phyloP scores from a whole-genome alignment of 2,888 invertebrate genomes.

The Idaea biselata region DNA sequence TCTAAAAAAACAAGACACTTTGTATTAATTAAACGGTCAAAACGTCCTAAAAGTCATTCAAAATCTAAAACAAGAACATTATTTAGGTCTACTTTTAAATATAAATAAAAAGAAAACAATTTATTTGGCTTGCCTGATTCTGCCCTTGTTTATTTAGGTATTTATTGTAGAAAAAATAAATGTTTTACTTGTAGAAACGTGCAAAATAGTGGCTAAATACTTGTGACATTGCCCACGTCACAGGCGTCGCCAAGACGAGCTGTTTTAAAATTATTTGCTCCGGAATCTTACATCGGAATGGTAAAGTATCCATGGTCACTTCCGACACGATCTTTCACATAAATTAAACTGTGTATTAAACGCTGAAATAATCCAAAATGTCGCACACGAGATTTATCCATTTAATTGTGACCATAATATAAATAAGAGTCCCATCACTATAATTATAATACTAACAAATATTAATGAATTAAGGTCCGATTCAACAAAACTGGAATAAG shows the following conservation, averaged over 20 bases:
- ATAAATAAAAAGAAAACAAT: not conserved
- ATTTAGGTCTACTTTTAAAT: not conserved
- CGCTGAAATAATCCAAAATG: not conserved
- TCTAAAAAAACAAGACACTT: not conserved
- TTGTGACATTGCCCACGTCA: constrained; percentile 48
- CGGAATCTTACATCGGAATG: constrained; percentile 36
- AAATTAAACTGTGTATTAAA: not conserved
- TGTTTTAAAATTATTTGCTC: constrained; percentile 52
- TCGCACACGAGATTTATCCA: not conserved
- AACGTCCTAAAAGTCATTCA: not conserved
- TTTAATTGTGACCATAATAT: not conserved
- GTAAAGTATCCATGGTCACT: constrained; percentile 30
- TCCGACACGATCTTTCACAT: constrained; percentile 3
- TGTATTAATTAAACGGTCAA: not conserved
- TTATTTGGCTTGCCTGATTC: not conserved
- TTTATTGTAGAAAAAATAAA: constrained; percentile 6
- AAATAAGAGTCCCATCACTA: not conserved
- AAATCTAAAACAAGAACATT: not conserved
- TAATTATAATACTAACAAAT: not conserved
- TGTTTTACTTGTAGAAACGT: constrained; percentile 17
- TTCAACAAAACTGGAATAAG: no score
- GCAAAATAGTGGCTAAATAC: constrained; percentile 39
- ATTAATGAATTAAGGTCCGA: no score
- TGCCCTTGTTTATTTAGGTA: not conserved
- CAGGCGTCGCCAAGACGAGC: constrained; percentile 48